Percentiles rank a stretch among this genome's conserved stretches.
Conservation (phyloP, 2,888 invertebrate genomes). For the Philereme vetulata region DNA sequence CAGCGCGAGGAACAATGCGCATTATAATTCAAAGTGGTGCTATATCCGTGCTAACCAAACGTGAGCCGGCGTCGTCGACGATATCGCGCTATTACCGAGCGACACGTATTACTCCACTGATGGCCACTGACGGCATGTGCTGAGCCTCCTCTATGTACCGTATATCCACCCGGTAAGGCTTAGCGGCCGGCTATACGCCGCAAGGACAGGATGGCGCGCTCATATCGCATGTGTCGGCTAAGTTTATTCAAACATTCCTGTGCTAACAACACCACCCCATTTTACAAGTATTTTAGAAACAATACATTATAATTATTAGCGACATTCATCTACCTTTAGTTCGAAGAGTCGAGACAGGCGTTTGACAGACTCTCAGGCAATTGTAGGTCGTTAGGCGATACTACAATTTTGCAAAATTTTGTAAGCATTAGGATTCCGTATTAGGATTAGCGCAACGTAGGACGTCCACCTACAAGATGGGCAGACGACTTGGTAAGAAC, state of each 20-base stretch:
- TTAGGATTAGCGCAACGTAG: too few species aligned
- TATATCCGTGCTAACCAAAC: constrained; percentile 78
- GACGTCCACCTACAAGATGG: too few species aligned
- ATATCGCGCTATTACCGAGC: constrained; percentile 50
- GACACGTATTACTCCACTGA: constrained; percentile 51
- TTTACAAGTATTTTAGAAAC: not conserved
- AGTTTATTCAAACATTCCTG: constrained; percentile 11
- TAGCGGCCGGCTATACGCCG: constrained; percentile 16
- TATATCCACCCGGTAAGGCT: constrained; percentile 22
- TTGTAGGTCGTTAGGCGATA: too few species aligned
- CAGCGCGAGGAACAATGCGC: constrained; percentile 75
- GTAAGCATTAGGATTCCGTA: too few species aligned
- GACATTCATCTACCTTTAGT: not conserved
- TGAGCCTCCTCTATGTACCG: constrained; percentile 15
- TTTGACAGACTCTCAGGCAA: too few species aligned
- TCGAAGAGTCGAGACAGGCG: not conserved
- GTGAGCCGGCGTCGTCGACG: constrained; percentile 63
- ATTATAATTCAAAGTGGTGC: constrained; percentile 80
- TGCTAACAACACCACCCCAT: constrained; percentile 2
- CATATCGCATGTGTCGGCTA: constrained; percentile 16
- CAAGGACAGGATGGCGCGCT: constrained; percentile 20
- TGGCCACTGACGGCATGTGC: constrained; percentile 41
- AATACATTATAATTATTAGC: not conserved
- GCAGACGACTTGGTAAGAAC: too few species aligned
- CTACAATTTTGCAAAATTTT: too few species aligned